Percentiles rank a stretch among this genome's conserved stretches.
These are phyloP conservation scores for Tamandua tetradactyla DNA, from an alignment of 2,797 vertebrate genomes.

Conservation along the genomic window DNA sequence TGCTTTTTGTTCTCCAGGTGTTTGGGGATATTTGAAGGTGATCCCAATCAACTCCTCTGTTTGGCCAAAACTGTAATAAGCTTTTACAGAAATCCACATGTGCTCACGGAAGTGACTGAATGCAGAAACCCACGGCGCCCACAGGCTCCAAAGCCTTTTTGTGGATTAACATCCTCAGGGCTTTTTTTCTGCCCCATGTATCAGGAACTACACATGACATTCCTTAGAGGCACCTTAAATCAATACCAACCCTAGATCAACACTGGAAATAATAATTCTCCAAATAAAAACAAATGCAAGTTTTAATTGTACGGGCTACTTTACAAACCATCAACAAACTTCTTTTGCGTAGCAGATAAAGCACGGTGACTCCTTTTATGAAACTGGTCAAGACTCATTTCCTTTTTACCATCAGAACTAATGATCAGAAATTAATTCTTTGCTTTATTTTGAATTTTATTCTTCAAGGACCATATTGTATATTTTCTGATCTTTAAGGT, in stretches of 20 bases:
- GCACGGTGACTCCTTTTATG: neutral
- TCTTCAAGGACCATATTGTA: neutral
- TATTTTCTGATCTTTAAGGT: conserved; percentile 10
- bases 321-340: conserved; percentile 15
- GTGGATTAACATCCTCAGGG: neutral
- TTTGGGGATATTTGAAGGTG: neutral
- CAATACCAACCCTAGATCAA: neutral
- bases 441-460: conserved; percentile 22
- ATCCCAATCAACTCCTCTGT: neutral
- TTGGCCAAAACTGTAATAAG: neutral
- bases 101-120: neutral
- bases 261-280: neutral
- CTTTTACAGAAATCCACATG: neutral
- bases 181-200: neutral
- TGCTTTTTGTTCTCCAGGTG: fast-evolving
- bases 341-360: neutral
- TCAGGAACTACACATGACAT: neutral
- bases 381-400: neutral
- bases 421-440: neutral
- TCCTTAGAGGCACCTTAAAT: neutral
- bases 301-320: neutral
- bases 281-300: neutral
- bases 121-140: neutral
- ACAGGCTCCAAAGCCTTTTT: neutral
- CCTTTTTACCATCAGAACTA: neutral